Percentiles rank a stretch among this genome's conserved stretches.
phyloP scores from a whole-genome alignment of 2,888 invertebrate genomes.

The Caenorhabditis sp. region DNA sequence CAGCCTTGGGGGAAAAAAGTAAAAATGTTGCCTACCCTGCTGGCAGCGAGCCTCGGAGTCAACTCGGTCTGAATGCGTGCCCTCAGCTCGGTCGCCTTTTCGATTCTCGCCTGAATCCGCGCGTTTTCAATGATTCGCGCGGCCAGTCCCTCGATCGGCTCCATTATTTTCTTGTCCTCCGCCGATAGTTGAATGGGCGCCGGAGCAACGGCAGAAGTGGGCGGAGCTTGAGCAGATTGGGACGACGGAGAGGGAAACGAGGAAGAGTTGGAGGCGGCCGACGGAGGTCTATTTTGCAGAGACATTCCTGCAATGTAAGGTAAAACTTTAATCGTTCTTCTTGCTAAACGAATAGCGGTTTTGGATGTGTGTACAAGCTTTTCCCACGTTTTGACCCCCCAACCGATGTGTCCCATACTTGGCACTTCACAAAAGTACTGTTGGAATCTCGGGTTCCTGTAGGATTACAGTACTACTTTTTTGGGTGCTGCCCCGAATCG shows the following conservation, averaged over 20 bases:
- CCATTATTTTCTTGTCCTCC: conserved; percentile 40
- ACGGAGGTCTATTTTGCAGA: not conserved
- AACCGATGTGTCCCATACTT: too few relatives aligned
- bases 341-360: too few relatives aligned
- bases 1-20: too few relatives aligned
- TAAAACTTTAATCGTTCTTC: too few relatives aligned
- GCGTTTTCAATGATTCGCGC: conserved; percentile 18
- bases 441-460: too few relatives aligned
- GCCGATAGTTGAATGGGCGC: conserved; percentile 17
- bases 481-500: too few relatives aligned
- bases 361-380: too few relatives aligned
- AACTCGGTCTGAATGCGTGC: conserved; percentile 32
- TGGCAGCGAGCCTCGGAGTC: conserved; percentile 18
- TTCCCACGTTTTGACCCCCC: too few relatives aligned
- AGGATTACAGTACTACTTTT: too few relatives aligned
- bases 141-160: conserved; percentile 15
- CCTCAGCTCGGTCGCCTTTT: conserved; percentile 28
- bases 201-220: not conserved
- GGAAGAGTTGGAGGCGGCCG: not conserved
- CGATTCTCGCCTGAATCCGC: conserved; percentile 16
- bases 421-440: too few relatives aligned
- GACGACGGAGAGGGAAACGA: conserved; percentile 17
- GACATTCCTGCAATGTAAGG: conserved; percentile 16
- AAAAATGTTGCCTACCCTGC: conserved; percentile 6
- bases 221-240: not conserved